Base-by-base conservation (phyloP, 37 sponge, comb jelly and placozoan species). In the Aplysina aerophoba region DNA sequence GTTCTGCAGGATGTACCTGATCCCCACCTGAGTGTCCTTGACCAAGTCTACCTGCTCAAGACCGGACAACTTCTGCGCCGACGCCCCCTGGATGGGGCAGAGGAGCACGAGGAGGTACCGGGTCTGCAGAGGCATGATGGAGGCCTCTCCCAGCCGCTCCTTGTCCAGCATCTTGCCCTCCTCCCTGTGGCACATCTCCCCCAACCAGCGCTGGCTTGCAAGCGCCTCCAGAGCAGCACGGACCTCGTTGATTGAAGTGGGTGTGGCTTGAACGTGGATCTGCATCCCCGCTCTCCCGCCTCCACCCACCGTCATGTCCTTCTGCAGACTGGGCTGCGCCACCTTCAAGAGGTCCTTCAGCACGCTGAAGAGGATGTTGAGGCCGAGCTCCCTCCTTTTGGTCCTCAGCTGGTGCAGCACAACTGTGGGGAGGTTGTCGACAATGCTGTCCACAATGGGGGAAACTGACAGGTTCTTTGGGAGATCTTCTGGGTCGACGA, bases 121-220 rank as follows among this genome's bases (percentile, higher is more conserved):
- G 0, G 91, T 85, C 80, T 86, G 66, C 20, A 81, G 50, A 24
- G 89, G 87, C 13, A 85, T 85, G 39, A 90, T 83, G 59, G 80
- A 83, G 81, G 84, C 80, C 66, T 89, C 91, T 63, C 91, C 94
- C 4, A 93, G 84, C 41, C 59, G 81, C 44, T 94, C 95, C 37
- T 60, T 79, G 4, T 92, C 91, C 37, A 91, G 84, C 44, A 95
- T 86, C 62, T 84, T 87, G 4, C 44, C 75, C 44, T 44, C 38
- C 0, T 74, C 66, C 50, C 87, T 79, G 69, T 85, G 87, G 40
- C 93, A 95, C 85, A 89, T 87, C 85, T 95, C 93, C 40, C 89
- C 85, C 69, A 95, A 86, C 96, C 96, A 95, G 36, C 44, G 44
- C 87, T 95, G 96, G 15, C 88, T 59, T 15, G 92, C 92, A 37